Base-by-base conservation (phyloP, 2,888 invertebrate species). In the Encarsia formosa region DNA sequence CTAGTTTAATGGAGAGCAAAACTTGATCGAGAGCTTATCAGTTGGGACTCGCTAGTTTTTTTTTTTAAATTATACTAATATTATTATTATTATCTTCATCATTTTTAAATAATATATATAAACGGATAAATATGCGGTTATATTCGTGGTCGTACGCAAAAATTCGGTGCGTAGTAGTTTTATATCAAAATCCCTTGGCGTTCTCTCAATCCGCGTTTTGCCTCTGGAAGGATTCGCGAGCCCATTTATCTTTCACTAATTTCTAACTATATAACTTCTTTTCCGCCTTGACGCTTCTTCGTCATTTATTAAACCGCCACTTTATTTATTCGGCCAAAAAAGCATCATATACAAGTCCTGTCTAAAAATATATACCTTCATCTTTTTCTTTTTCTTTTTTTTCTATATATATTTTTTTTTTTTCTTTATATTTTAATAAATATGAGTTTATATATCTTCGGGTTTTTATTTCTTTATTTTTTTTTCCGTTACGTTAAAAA, bases 301-400 rank as follows among this genome's bases (percentile, higher is more conserved):
- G 46, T 54, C 43, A 52, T 47, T 52, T 52, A 40, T 56, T 59
- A 50, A 58, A 56, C 60, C 61, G 46, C 52, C 52, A 54, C 54
- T 42, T 54, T 46, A 52, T 47, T 52, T 52, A 40, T 56, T 59
- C 52, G 59, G 57, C 60, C 61, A 64, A 62, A 57, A 59, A 61
- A n/a, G n/a, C n/a, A n/a, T n/a, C n/a, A 63, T 63, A 64, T 62
- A 65, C 63, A 62, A 67, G 57, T 64, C 61, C 56, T 65, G 61
- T 64, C 63, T 64, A 63, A 65, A 66, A 64, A 66, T 66, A 67
- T 68, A 66, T 65, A 60, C 61, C 37, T 53, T n/a, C n/a, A n/a
- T n/a, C n/a, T n/a, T n/a, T n/a, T n/a, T n/a, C n/a, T n/a, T n/a
- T n/a, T n/a, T n/a, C n/a, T n/a, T n/a, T n/a, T n/a, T n/a, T n/a